Base-by-base conservation (phyloP, 2,797 vertebrate genomes). In the Acanthornis magna region DNA sequence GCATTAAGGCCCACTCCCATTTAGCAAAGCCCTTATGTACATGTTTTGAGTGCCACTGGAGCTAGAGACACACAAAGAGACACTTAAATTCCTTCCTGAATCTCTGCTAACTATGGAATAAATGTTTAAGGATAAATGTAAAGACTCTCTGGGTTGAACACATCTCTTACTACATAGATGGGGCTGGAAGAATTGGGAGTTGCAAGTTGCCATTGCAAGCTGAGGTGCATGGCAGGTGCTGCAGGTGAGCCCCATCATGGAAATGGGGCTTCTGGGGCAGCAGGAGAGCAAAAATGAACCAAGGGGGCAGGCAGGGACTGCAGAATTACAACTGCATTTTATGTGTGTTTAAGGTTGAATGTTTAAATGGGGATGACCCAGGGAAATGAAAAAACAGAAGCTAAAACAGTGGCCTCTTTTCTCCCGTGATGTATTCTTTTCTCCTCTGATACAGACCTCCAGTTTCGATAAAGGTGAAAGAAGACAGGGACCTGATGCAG, bases 31-130 rank as follows among this genome's bases (percentile, higher is more conserved):
- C 25, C 77, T 95, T 73, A 45, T 48, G 67, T 53, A 88, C 73
- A 66, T 66, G 85, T 54, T 87, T 67, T 80, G 86, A 93, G 81
- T 88, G 81, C 72, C 78, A 85, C 68, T 85, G 87, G 63, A 96
- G 74, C 58, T 92, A 53, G 25, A 79, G 38, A 76, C 63, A 58
- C 51, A 90, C 82, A 88, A 91, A 95, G 80, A 93, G 79, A 86
- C 60, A 70, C 47, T 86, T 91, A 79, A 65, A 90, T 91, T 95
- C 73, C 60, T 91, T 86, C 60, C 82, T 89, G 70, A 70, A 73
- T 92, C 70, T 73, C 62, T 84, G 55, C 58, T 92, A 63, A 71
- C 91, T 63, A 65, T 48, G 53, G 38, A 38, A 88, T 55, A 90
- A 91, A 86, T 71, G 86, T 81, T 94, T 86, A 86, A 76, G 45